Evolutionary conservation across 2,797 vertebrate genomes (phyloP).

Genomic region (Muraenolepis orangiensis): DNA sequence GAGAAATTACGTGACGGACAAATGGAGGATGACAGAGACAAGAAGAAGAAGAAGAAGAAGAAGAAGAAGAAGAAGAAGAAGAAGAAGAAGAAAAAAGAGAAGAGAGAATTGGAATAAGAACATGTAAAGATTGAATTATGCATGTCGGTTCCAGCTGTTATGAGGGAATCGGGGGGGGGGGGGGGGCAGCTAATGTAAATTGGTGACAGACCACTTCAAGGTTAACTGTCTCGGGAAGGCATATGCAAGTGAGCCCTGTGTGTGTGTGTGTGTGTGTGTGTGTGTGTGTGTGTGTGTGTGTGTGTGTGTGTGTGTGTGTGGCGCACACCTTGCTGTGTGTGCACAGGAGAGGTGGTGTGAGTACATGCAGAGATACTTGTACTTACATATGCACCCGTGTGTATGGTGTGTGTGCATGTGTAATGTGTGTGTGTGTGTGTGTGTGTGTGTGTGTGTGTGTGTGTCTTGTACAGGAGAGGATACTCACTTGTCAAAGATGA

Average conservation of each 20-base stretch:
- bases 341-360: too few species aligned
- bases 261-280: not conserved
- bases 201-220: slow-evolving; percentile 53
- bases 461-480: slow-evolving; percentile 13
- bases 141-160: slow-evolving; percentile 46
- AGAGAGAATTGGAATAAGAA: slow-evolving; percentile 4
- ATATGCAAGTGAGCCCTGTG: not conserved
- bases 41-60: too few species aligned
- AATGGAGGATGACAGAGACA: not conserved
- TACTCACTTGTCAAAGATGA: slow-evolving; percentile 96
- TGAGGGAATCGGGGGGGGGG: slow-evolving; percentile 48
- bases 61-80: not conserved
- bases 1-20: not conserved
- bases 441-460: slow-evolving; percentile 12
- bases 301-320: not conserved
- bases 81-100: not conserved
- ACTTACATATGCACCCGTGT: not conserved
- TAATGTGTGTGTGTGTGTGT: slow-evolving; percentile 18
- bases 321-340: not conserved
- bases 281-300: not conserved
- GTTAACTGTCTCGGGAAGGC: slow-evolving; percentile 47
- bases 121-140: slow-evolving; percentile 45
- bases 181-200: slow-evolving; percentile 49
- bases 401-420: slow-evolving; percentile 10
- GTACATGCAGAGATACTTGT: too few species aligned